Percentiles rank a stretch among this genome's conserved stretches.
Evolutionary conservation across 2,888 invertebrate species (phyloP).

Genomic region (Buathra laborator): DNA sequence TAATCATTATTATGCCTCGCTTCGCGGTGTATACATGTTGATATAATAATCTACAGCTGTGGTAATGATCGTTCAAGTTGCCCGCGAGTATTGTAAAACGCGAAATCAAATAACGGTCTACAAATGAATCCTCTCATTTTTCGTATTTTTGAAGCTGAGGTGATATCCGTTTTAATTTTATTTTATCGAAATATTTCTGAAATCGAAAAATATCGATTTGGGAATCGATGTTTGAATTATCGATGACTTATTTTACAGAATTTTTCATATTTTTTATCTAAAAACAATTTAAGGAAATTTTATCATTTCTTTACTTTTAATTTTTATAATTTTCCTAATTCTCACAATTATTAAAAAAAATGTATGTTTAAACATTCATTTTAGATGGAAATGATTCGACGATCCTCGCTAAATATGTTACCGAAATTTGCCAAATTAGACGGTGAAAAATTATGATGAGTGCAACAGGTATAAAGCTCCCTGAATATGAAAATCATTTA

Average conservation of each 20-base stretch:
- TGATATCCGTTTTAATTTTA: background rate
- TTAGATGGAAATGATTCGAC: no score
- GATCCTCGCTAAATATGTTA: no score
- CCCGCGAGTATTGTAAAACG: background rate
- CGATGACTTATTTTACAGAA: background rate
- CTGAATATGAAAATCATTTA: no score
- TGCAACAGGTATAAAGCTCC: no score
- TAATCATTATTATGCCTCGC: conserved; percentile 63
- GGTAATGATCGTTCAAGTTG: conserved; percentile 4
- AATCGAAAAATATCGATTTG: background rate
- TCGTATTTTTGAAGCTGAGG: background rate
- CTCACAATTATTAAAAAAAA: no score
- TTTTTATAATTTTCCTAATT: no score
- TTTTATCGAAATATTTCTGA: background rate
- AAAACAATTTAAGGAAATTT: no score
- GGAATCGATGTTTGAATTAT: background rate
- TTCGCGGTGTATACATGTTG: conserved; percentile 22
- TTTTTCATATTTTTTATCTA: no score
- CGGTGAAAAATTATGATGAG: no score
- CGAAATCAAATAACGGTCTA: background rate
- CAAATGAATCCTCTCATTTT: background rate
- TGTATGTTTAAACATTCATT: no score
- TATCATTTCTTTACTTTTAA: no score
- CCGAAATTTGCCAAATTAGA: no score
- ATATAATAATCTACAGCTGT: conserved; percentile 36